These are phyloP conservation scores for Norana najaformis DNA, from an alignment of 2,888 invertebrate species.

Conservation along the genomic window DNA sequence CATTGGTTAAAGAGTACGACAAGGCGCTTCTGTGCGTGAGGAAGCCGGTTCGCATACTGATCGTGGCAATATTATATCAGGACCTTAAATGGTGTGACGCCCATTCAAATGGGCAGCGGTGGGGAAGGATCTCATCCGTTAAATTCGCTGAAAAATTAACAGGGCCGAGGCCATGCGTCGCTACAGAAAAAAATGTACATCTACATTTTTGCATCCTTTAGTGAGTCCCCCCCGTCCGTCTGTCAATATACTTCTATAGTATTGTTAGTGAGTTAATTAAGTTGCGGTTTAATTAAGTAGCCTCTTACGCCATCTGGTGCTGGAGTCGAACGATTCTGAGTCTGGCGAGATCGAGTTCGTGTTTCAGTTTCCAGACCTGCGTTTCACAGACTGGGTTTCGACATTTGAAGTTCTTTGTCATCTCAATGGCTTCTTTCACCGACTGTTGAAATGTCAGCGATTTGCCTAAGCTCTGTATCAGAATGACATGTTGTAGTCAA, in stretches of 20 bases:
- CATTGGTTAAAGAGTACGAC: too few relatives aligned
- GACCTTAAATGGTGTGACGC: too few relatives aligned
- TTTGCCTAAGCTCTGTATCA: constrained; percentile 70
- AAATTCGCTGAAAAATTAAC: too few relatives aligned
- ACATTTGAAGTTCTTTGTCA: constrained; percentile 75
- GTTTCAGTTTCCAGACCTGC: constrained; percentile 81
- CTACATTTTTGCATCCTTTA: too few relatives aligned
- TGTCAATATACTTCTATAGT: neutral
- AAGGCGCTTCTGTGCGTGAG: too few relatives aligned
- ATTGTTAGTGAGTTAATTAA: neutral
- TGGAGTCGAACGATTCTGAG: constrained; percentile 83
- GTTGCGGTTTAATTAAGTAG: neutral
- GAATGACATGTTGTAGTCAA: neutral
- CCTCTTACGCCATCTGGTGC: constrained; percentile 34
- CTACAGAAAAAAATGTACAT: too few relatives aligned
- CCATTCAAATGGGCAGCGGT: too few relatives aligned
- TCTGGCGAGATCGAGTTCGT: constrained; percentile 84
- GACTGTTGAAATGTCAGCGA: constrained; percentile 81
- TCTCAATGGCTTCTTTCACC: constrained; percentile 78
- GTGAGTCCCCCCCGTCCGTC: too few relatives aligned
- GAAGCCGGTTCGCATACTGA: too few relatives aligned
- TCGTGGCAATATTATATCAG: too few relatives aligned
- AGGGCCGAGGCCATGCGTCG: too few relatives aligned
- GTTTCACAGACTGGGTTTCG: constrained; percentile 69
- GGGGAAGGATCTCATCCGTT: too few relatives aligned